Conservation (phyloP, 2,888 invertebrate species). For the Phaedon cochleariae region DNA sequence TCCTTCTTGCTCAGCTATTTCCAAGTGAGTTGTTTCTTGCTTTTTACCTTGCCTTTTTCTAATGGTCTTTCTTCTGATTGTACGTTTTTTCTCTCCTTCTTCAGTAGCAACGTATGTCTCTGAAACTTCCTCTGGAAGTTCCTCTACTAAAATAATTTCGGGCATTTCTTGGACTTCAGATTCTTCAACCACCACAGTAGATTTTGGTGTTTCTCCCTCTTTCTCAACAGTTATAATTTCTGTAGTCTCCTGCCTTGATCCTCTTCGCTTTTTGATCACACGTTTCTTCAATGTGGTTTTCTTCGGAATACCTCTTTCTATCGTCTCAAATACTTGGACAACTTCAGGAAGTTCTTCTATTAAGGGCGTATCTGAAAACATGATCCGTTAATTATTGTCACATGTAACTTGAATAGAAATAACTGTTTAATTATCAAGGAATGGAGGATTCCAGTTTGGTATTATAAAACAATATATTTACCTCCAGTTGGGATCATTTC, state of each 20-base stretch:
- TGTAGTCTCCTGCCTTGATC: conserved; percentile 52
- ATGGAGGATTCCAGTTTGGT: no score
- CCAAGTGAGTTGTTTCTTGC: conserved; percentile 56
- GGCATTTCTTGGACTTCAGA: conserved; percentile 30
- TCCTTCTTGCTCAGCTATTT: conserved; percentile 43
- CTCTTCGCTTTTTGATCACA: conserved; percentile 54
- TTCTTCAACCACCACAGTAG: conserved; percentile 54
- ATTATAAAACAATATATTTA: not conserved
- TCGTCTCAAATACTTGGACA: conserved; percentile 10
- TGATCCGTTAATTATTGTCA: not conserved
- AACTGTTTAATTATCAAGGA: no score
- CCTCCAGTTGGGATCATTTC: conserved; percentile 10
- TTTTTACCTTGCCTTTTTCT: conserved; percentile 60
- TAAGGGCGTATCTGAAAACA: conserved; percentile 15
- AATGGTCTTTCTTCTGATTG: conserved; percentile 58
- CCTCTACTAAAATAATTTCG: not conserved
- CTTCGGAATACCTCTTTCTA: conserved; percentile 49
- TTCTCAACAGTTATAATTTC: conserved; percentile 61
- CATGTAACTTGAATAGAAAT: no score
- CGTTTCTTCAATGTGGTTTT: conserved; percentile 50
- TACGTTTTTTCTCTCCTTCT: conserved; percentile 51
- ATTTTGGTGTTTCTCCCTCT: conserved; percentile 61
- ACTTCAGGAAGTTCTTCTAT: conserved; percentile 42
- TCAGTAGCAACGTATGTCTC: conserved; percentile 54
- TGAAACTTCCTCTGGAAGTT: conserved; percentile 42